Evolutionary conservation across 1,140 invertebrate species (phyloP).

Genomic region (Heliothis virescens): DNA sequence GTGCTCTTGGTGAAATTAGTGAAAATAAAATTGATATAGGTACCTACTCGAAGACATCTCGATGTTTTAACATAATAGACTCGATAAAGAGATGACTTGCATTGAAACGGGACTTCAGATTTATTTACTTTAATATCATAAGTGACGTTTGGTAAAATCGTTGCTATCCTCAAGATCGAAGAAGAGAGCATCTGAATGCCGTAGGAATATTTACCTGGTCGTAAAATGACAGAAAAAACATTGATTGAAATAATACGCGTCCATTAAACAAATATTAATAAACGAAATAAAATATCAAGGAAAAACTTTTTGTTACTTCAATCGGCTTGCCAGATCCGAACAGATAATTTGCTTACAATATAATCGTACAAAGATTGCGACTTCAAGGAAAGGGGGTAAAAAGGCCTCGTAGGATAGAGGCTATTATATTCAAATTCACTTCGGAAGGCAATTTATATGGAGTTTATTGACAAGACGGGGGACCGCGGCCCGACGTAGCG

Average conservation of each 20-base stretch:
- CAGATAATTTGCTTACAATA: slow-evolving; percentile 86
- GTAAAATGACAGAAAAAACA: neutral
- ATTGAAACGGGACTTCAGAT: neutral
- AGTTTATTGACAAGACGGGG: slow-evolving; percentile 82
- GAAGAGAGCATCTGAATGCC: too few species aligned
- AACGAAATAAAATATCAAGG: slow-evolving; percentile 62
- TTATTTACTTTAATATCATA: neutral
- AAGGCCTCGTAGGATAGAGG: slow-evolving; percentile 70
- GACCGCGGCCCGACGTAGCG: slow-evolving; percentile 53
- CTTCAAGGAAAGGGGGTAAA: slow-evolving; percentile 77
- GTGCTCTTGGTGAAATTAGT: neutral
- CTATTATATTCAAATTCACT: slow-evolving; percentile 85
- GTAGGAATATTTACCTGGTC: too few species aligned
- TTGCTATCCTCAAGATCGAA: too few species aligned
- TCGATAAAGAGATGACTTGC: neutral
- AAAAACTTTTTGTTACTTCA: slow-evolving; percentile 58
- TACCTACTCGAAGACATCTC: neutral
- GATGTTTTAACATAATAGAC: slow-evolving; percentile 4
- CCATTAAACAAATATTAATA: slow-evolving; percentile 49
- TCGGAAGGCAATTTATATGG: slow-evolving; percentile 84
- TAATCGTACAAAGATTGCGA: slow-evolving; percentile 81
- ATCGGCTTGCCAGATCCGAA: slow-evolving; percentile 73
- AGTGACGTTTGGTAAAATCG: too few species aligned
- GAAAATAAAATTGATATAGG: slow-evolving; percentile 10
- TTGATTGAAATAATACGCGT: slow-evolving; percentile 53